Percentiles rank a stretch among this genome's conserved stretches.
These are phyloP conservation scores for Rhadinocentrus ornatus DNA, from an alignment of 2,797 vertebrate species.

Conservation along the genomic window DNA sequence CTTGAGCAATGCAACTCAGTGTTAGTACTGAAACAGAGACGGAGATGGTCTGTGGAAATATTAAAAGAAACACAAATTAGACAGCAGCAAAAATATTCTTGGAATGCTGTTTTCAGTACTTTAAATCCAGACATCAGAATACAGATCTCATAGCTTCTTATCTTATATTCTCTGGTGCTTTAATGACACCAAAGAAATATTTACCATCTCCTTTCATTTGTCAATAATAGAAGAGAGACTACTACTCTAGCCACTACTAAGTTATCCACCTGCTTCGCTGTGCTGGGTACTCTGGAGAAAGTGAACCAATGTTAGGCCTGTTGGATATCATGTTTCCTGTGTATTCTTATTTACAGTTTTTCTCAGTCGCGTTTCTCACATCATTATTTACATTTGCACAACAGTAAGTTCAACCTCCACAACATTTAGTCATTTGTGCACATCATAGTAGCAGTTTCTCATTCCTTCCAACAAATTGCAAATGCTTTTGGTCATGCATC, in stretches of 20 bases:
- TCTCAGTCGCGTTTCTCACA: no score
- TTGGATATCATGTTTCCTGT: neutral
- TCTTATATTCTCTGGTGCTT: neutral
- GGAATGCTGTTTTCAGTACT: neutral
- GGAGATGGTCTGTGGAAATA: constrained; percentile 88
- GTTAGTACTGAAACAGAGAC: constrained; percentile 97
- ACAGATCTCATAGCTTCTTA: neutral
- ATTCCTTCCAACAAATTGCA: no score
- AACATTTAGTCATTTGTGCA: no score
- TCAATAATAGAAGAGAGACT: constrained; percentile 4
- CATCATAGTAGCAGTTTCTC: no score
- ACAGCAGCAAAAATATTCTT: neutral
- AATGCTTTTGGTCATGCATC: no score
- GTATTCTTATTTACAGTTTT: no score
- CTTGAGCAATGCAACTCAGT: constrained; percentile 95
- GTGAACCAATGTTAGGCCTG: constrained; percentile 1
- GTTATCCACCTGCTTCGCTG: neutral
- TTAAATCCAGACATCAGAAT: neutral
- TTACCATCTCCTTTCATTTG: neutral
- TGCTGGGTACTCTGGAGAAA: neutral
- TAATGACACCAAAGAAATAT: neutral
- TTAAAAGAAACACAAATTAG: constrained; percentile 15
- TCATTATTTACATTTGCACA: no score
- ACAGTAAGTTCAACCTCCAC: no score
- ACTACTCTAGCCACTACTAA: neutral